Conservation (phyloP, 2,113 vertebrate species). For the Corvus moneduloides region DNA sequence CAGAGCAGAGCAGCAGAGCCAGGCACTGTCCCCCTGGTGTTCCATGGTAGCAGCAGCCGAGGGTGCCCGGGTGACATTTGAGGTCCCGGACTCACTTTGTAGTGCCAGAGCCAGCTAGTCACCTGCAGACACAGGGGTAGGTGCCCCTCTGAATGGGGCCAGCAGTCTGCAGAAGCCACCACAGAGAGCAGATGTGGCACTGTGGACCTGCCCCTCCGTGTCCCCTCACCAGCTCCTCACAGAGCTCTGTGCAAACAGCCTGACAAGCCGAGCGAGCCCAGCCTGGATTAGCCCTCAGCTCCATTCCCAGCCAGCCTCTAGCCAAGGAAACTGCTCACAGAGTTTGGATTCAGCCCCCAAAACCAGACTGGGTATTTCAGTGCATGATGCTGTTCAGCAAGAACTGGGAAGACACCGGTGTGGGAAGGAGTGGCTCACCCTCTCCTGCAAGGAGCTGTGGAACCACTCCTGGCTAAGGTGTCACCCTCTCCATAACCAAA, state of each 20-base stretch:
- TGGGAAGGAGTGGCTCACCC: neutral
- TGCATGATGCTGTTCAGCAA: neutral
- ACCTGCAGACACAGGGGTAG: accelerated
- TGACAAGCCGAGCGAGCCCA: accelerated
- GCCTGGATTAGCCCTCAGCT: neutral
- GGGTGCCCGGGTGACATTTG: neutral
- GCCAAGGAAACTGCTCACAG: neutral
- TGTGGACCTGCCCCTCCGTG: accelerated
- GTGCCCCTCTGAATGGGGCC: neutral
- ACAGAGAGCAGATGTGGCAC: neutral
- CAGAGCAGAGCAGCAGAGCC: neutral
- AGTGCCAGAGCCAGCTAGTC: neutral
- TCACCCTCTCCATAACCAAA: neutral
- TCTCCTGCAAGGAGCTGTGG: neutral
- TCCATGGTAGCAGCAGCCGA: neutral
- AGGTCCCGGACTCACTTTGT: neutral
- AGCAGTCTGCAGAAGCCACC: neutral
- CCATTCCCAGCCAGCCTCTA: neutral
- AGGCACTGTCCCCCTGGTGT: neutral
- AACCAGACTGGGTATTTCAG: neutral
- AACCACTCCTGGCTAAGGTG: neutral
- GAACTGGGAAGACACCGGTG: neutral
- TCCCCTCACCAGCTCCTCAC: neutral
- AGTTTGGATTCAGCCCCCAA: neutral
- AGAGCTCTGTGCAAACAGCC: neutral